Base-by-base conservation (phyloP, 2,797 vertebrate species). In the Hozukius guyotensis region DNA sequence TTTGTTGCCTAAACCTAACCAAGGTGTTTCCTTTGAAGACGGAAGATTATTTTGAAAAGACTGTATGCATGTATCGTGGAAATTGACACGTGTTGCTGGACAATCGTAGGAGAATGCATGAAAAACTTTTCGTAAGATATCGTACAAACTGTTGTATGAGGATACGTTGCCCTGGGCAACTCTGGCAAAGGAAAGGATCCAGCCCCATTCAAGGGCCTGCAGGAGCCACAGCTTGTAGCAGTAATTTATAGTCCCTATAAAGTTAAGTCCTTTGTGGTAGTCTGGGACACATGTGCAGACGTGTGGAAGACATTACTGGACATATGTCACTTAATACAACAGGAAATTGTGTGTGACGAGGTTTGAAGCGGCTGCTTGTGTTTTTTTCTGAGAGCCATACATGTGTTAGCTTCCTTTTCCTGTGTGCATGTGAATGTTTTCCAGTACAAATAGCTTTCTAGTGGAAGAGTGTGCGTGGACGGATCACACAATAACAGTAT, bases 401-500 rank as follows among this genome's bases (percentile, higher is more conserved):
- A 56, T 70, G 22, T 22, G 16, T 4, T 42, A 29, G 16, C 57
- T 25, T 57, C 24, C 11, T 52, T 29, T 70, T 63, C 31, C 36
- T 46, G 32, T 31, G 78, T 29, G 24, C 66, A 56, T 71, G 32
- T 24, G 59, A 38, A 18, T 60, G n/a, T 81, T 74, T 77, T 59
- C 11, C 25, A 29, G 32, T 25, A 56, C 75, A 42, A 75, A 63
- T 25, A 56, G 69, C 24, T 56, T 52, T 73, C 31, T 76, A 72
- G 64, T 57, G 27, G 79, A 76, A 59, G 16, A 56, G 25, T 38
- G n/a, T 69, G 60, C 5, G 73, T 87, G 63, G 81, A 71, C 69
- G 85, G 59, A 61, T 82, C 65, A 62, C 38, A 83, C 68, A 71
- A 36, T 67, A 88, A 77, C 60, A 70, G 61, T 52, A 32, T 49